Evolutionary conservation across 2,113 vertebrate genomes (phyloP).

Genomic region (Patagioenas fasciata): DNA sequence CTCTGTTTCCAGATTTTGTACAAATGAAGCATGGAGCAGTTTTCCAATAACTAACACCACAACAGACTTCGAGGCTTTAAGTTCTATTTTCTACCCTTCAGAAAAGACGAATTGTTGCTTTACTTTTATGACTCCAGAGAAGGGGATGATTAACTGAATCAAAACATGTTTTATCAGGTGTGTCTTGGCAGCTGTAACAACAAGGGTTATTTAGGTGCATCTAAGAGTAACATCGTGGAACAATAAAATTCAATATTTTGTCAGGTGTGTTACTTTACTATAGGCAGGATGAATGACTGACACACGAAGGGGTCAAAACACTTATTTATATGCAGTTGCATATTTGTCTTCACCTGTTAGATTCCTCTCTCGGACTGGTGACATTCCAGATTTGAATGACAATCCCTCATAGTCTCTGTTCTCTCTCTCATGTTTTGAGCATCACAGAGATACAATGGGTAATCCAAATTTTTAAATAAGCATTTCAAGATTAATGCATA

Average conservation of each 20-base stretch:
- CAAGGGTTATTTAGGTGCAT: not conserved
- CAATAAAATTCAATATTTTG: not conserved
- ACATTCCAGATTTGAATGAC: not conserved
- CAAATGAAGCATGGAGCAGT: not conserved
- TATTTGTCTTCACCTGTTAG: not conserved
- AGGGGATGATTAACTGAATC: not conserved
- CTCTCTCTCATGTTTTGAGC: not conserved
- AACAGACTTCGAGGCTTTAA: not conserved
- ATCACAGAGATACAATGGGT: not conserved
- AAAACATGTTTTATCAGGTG: not conserved
- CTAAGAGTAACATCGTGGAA: not conserved
- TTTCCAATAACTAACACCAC: not conserved
- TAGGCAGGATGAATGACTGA: not conserved
- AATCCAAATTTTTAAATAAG: not conserved
- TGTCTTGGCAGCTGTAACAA: constrained; percentile 4
- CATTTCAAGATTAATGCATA: not conserved
- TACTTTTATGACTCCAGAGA: not conserved
- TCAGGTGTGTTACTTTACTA: not conserved
- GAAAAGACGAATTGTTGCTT: not conserved
- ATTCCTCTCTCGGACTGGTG: not conserved
- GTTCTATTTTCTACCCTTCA: not conserved
- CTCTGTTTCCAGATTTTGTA: not conserved
- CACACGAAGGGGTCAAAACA: not conserved
- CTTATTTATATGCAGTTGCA: not conserved
- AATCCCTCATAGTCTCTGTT: not conserved